Evolutionary conservation across 2,888 invertebrate species (phyloP), one percentile per base, ranked within the genome.

Genomic region (Nasonia oneida): DNA sequence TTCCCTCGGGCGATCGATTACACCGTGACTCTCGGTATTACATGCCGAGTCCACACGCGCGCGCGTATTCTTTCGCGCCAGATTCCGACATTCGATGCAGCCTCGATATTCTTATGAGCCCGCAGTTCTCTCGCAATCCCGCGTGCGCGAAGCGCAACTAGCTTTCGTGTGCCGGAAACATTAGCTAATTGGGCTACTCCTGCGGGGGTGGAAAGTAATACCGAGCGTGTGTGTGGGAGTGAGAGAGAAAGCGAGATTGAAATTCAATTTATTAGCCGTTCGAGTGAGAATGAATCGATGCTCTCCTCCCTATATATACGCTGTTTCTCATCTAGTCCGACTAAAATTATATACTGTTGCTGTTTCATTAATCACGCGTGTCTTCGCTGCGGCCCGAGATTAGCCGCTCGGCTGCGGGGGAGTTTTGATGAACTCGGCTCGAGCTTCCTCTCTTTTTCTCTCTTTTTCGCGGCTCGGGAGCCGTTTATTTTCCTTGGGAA

Each of bases 181-280:
- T 78, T 73, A 73, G 78, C 71, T 78, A 78, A 83, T 83, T 78
- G 73, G 73, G 47, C 42, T 50, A 73, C 37, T 76, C 79, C 79
- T 78, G 79, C 75, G 37, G n/a, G 57, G 14, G 53, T n/a, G 61
- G 50, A 74, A 74, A 84, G 73, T 71, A 83, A 78, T 71, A 77
- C 47, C 77, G 71, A 15, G 47, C 12, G 39, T 10, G 50, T 70
- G 33, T 10, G 73, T 37, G 37, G 4, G 37, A 37, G 37, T 4
- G 37, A 37, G 53, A 39, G 23, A 23, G 77, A 0, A 64, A 5
- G 78, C 47, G 18, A 75, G 42, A 83, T 83, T 78, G 78, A 83
- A 83, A 78, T 83, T 83, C 47, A 73, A 83, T 83, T 83, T 83
- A 83, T 83, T 83, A 83, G 73, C 71, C 23, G 15, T 39, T 42